phyloP scores from a whole-genome alignment of 2,797 vertebrate species.

The Paedocypris micromegethes region DNA sequence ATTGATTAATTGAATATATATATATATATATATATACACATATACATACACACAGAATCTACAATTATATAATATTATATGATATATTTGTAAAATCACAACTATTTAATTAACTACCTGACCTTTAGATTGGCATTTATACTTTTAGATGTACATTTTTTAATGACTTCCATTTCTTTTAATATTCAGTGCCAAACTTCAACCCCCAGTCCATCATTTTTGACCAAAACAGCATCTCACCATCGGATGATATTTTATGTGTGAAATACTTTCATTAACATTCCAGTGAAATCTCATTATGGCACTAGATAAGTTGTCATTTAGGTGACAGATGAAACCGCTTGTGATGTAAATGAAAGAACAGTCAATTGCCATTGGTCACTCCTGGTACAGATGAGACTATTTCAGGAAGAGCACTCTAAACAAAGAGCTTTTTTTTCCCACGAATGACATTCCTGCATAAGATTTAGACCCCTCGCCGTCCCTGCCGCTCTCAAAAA shows the following conservation, averaged over 20 bases:
- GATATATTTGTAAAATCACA: no score
- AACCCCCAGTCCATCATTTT: constrained; percentile 35
- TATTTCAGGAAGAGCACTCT: constrained; percentile 50
- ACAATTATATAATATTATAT: no score
- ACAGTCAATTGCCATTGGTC: constrained; percentile 48
- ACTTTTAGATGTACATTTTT: no score
- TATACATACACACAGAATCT: no score
- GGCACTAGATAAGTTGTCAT: constrained; percentile 16
- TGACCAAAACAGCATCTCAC: constrained; percentile 4
- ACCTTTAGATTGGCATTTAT: no score
- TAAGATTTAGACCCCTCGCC: constrained; percentile 34
- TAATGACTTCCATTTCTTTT: constrained; percentile 41
- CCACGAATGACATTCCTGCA: constrained; percentile 12
- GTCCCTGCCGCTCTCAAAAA: constrained; percentile 25
- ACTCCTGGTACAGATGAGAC: constrained; percentile 42
- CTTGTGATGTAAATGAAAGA: constrained; percentile 40
- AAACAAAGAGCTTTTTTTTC: constrained; percentile 19
- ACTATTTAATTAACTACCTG: no score
- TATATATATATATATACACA: no score
- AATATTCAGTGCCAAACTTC: constrained; percentile 57
- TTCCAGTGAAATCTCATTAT: constrained; percentile 9
- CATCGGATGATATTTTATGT: constrained; percentile 13
- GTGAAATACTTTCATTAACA: constrained; percentile 29
- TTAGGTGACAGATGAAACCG: constrained; percentile 39
- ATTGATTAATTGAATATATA: no score